Evolutionary conservation across 2,113 vertebrate species (phyloP).

Genomic region (Urocynchramus pylzowi): DNA sequence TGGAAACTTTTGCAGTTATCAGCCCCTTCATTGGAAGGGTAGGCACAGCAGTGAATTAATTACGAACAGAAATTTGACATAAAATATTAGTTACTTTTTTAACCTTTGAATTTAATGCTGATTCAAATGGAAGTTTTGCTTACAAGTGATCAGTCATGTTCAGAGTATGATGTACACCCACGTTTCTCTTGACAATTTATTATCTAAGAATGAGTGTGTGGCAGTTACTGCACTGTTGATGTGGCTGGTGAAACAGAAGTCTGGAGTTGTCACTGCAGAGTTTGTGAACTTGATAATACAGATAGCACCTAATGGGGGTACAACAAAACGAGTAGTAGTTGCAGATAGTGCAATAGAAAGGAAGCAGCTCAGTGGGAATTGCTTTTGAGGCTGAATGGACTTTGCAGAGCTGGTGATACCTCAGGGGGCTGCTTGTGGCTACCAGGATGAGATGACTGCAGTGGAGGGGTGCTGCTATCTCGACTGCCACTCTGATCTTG

Average conservation of each 20-base stretch:
- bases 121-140: background rate
- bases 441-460: fast-evolving
- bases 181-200: background rate
- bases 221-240: background rate
- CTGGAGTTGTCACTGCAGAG: background rate
- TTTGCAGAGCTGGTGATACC: background rate
- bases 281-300: background rate
- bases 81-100: background rate
- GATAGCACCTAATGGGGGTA: background rate
- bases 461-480: background rate
- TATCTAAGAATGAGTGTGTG: background rate
- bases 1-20: background rate
- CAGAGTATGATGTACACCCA: background rate
- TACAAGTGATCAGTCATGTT: background rate
- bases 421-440: background rate
- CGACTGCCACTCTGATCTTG: background rate
- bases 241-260: background rate
- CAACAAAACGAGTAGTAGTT: background rate
- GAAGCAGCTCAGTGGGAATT: background rate
- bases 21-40: background rate
- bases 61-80: background rate
- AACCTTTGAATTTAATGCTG: background rate
- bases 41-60: background rate
- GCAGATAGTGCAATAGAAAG: background rate
- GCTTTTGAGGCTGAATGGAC: background rate